Percentiles rank a stretch among this genome's conserved stretches.
Conservation (phyloP, 2,797 vertebrate genomes). For the Lycodopsis pacificus region DNA sequence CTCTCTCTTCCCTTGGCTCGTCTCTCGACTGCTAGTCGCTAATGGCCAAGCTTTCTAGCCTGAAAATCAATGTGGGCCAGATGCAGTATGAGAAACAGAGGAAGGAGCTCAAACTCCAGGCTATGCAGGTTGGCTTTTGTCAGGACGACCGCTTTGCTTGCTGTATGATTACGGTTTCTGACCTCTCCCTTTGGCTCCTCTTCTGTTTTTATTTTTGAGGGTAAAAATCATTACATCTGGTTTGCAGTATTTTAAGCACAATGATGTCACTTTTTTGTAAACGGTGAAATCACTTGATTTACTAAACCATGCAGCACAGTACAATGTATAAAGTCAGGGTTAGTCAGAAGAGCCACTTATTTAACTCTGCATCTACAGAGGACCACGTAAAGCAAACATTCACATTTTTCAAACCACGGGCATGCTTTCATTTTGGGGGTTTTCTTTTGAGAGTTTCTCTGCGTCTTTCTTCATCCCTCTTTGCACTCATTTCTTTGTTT, state of each 20-base stretch:
- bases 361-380: constrained; percentile 34
- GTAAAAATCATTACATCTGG: constrained; percentile 25
- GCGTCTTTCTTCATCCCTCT: constrained; percentile 13
- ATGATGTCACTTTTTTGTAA: constrained; percentile 37
- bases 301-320: constrained; percentile 29
- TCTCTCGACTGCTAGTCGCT: constrained; percentile 91
- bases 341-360: constrained; percentile 29
- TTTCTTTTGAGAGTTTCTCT: constrained; percentile 29
- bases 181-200: constrained; percentile 67
- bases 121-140: constrained; percentile 90
- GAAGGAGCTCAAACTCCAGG: constrained; percentile 94
- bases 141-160: constrained; percentile 73
- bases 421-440: constrained; percentile 61
- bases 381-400: constrained; percentile 43
- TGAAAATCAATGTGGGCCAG: constrained; percentile 99
- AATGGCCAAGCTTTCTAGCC: constrained; percentile 99
- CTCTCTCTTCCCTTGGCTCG: constrained; percentile 79
- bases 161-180: constrained; percentile 75
- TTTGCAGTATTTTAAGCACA: constrained; percentile 19
- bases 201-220: constrained; percentile 48
- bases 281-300: constrained; percentile 30
- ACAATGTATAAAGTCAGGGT: constrained; percentile 44
- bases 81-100: constrained; percentile 98
- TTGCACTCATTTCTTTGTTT: constrained; percentile 19
- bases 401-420: constrained; percentile 71